A percentile compares a stretch with the other conserved stretches of the same genome.
Evolutionary conservation across 2,797 vertebrate genomes (phyloP).

Genomic region (Sebastiscus tertius): DNA sequence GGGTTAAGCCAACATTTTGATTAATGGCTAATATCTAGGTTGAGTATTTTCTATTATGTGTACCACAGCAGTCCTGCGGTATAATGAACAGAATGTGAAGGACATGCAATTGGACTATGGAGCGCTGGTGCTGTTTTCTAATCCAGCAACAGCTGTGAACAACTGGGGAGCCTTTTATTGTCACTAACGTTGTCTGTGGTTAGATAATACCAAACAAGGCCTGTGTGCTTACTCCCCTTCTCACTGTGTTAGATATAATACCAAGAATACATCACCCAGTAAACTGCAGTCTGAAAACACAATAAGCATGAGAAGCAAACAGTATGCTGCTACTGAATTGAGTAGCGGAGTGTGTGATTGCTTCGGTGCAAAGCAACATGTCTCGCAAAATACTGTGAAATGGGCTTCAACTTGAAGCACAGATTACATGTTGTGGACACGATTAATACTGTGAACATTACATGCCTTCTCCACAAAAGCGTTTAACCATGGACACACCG

Average conservation of each 20-base stretch:
- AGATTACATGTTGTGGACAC: neutral
- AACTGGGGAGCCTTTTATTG: neutral
- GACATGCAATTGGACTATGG: neutral
- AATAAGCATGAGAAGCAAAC: neutral
- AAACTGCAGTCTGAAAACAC: neutral
- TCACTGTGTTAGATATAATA: neutral
- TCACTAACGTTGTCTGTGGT: neutral
- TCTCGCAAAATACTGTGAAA: conserved; percentile 2
- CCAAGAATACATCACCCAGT: neutral
- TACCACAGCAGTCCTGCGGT: neutral
- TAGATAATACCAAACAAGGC: neutral
- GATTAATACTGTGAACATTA: neutral
- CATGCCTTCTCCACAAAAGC: neutral
- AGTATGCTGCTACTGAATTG: neutral
- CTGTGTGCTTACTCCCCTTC: neutral
- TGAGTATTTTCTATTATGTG: neutral
- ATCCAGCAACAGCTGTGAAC: neutral
- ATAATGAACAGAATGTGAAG: neutral
- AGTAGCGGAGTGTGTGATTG: conserved; percentile 4
- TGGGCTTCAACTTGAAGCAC: neutral
- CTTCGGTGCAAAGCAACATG: neutral
- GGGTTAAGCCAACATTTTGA: conserved; percentile 13
- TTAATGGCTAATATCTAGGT: conserved; percentile 25
- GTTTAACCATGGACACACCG: neutral
- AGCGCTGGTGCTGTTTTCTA: conserved; percentile 5